Conservation (phyloP, 2,797 vertebrate genomes). For the Pagetopsis macropterus region DNA sequence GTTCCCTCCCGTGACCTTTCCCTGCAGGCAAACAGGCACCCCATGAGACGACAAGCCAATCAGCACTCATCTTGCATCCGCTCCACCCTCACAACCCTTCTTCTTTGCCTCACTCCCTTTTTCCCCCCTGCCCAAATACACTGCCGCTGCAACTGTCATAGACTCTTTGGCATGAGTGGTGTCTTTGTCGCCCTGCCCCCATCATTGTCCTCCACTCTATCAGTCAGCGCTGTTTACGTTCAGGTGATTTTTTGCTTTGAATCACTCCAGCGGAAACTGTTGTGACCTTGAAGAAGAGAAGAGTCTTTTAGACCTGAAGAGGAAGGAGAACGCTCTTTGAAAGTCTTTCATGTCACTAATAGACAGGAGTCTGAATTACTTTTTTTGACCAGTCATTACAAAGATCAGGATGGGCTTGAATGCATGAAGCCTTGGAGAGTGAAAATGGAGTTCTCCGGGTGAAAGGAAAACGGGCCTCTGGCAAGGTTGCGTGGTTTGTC, state of each 20-base stretch:
- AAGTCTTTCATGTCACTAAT: conserved; percentile 71
- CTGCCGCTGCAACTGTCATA: conserved; percentile 51
- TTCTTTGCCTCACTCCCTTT: conserved; percentile 34
- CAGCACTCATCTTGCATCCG: conserved; percentile 56
- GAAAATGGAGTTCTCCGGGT: conserved; percentile 68
- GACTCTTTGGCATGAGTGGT: conserved; percentile 56
- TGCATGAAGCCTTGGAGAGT: conserved; percentile 63
- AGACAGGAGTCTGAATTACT: conserved; percentile 65
- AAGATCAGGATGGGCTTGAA: conserved; percentile 68
- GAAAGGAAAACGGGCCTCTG: conserved; percentile 65
- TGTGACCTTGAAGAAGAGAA: conserved; percentile 70
- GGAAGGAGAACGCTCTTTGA: conserved; percentile 67
- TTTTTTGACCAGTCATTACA: conserved; percentile 63
- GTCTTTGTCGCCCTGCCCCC: conserved; percentile 50
- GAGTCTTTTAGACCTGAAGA: conserved; percentile 61
- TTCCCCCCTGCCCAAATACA: conserved; percentile 38
- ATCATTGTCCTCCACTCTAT: conserved; percentile 64
- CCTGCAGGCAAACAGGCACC: conserved; percentile 68
- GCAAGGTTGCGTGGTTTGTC: conserved; percentile 73
- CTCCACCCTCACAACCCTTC: conserved; percentile 53
- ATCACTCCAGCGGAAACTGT: conserved; percentile 64
- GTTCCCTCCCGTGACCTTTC: conserved; percentile 76
- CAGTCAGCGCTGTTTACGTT: conserved; percentile 65
- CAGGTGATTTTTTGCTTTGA: conserved; percentile 64
- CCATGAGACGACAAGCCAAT: conserved; percentile 70